These are phyloP conservation scores for Drosophila macrothrix DNA, from an alignment of 2,888 invertebrate genomes.

Conservation along the genomic window DNA sequence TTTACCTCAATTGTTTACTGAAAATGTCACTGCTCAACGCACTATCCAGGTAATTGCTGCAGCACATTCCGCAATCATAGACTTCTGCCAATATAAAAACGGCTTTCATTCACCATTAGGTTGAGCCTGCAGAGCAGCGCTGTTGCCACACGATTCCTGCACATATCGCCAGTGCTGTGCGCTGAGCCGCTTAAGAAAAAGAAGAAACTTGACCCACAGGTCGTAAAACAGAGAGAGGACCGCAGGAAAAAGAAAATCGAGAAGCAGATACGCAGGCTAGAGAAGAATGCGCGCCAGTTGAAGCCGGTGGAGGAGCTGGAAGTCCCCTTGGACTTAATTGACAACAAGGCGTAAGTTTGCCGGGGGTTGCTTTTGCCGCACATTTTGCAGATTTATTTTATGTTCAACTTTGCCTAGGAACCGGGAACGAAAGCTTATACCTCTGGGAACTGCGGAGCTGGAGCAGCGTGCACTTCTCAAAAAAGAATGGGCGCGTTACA, in stretches of 20 bases:
- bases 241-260: constrained; percentile 93
- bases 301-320: constrained; percentile 97
- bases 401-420: constrained; percentile 83
- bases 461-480: constrained; percentile 89
- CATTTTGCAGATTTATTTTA: too few relatives aligned
- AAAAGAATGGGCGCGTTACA: constrained; percentile 92
- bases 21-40: constrained; percentile 71
- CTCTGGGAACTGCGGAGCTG: constrained; percentile 86
- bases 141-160: constrained; percentile 58
- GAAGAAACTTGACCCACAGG: constrained; percentile 92
- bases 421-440: constrained; percentile 86
- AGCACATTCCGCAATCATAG: neutral
- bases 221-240: constrained; percentile 93
- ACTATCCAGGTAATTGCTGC: constrained; percentile 64
- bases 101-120: constrained; percentile 40
- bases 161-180: constrained; percentile 81
- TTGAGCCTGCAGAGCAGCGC: constrained; percentile 56
- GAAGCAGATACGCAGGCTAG: constrained; percentile 93
- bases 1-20: constrained; percentile 37
- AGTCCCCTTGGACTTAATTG: constrained; percentile 87
- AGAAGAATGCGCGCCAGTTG: constrained; percentile 92
- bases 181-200: constrained; percentile 97
- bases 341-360: constrained; percentile 69
- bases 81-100: neutral
- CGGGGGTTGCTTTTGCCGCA: too few relatives aligned